Evolutionary conservation across 2,797 vertebrate species (phyloP).

Genomic region (Siniperca undulata): DNA sequence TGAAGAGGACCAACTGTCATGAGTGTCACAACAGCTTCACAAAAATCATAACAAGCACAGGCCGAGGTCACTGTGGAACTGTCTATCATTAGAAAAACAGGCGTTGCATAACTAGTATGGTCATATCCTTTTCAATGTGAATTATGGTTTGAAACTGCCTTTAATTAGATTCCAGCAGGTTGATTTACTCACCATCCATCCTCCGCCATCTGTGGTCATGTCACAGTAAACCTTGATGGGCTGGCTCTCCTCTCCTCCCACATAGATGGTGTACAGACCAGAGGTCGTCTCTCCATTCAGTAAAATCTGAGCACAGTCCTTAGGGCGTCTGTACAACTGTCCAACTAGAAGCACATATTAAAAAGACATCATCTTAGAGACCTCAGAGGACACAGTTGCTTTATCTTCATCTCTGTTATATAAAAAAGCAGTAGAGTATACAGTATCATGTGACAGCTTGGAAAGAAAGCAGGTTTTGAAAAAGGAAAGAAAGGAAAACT

Average conservation of each 20-base stretch:
- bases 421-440: not conserved
- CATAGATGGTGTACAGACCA: slow-evolving; percentile 90
- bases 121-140: not conserved
- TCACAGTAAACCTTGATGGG: slow-evolving; percentile 93
- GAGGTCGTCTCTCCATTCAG: slow-evolving; percentile 91
- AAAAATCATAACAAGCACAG: slow-evolving; percentile 17
- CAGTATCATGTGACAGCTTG: not conserved
- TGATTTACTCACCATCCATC: slow-evolving; percentile 92
- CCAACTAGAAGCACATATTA: slow-evolving; percentile 82
- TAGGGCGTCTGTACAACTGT: slow-evolving; percentile 87
- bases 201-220: slow-evolving; percentile 93
- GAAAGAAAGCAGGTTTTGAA: slow-evolving; percentile 10
- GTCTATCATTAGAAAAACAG: slow-evolving; percentile 34
- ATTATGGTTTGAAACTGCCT: not conserved
- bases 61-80: not conserved
- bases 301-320: slow-evolving; percentile 93
- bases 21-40: slow-evolving; percentile 37
- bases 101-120: not conserved
- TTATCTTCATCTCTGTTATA: slow-evolving; percentile 2
- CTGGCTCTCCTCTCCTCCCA: slow-evolving; percentile 88
- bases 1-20: slow-evolving; percentile 61
- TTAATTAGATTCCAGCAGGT: slow-evolving; percentile 24
- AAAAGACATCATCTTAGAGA: slow-evolving; percentile 45
- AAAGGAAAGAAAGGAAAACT: not conserved
- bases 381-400: slow-evolving; percentile 3